Evolutionary conservation across 2,888 invertebrate species (phyloP).

Genomic region (Platynereis dumerilii): DNA sequence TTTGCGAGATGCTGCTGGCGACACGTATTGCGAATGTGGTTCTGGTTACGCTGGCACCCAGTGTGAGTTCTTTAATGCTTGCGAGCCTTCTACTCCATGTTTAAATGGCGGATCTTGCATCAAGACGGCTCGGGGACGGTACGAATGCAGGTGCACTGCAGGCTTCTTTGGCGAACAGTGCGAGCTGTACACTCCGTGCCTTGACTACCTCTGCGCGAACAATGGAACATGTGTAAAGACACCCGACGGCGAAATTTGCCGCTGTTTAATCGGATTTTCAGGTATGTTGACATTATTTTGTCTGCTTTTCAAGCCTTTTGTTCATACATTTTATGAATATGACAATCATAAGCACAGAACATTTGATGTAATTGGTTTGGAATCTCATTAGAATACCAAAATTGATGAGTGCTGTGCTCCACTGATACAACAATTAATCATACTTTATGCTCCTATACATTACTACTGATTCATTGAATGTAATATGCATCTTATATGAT

Average conservation of each 20-base stretch:
- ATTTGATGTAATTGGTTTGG: too few species aligned
- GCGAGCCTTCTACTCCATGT: conserved; percentile 25
- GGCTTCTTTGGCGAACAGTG: conserved; percentile 39
- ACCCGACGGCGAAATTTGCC: conserved; percentile 19
- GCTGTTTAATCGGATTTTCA: conserved; percentile 29
- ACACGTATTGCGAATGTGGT: conserved; percentile 29
- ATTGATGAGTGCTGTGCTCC: too few species aligned
- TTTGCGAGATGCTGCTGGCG: conserved; percentile 6
- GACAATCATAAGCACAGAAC: too few species aligned
- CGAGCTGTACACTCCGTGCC: conserved; percentile 32
- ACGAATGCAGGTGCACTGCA: conserved; percentile 33
- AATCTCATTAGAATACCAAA: too few species aligned
- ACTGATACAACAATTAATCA: too few species aligned
- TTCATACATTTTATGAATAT: too few species aligned
- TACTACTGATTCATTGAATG: too few species aligned
- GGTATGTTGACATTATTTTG: too few species aligned
- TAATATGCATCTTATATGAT: too few species aligned
- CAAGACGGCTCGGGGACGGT: conserved; percentile 22
- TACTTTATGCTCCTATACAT: too few species aligned
- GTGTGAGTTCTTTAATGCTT: conserved; percentile 34
- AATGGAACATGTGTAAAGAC: conserved; percentile 33
- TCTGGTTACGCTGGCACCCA: conserved; percentile 32
- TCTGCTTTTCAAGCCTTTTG: conserved; percentile 6
- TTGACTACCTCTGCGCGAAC: conserved; percentile 20
- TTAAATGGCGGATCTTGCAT: conserved; percentile 30